These are phyloP conservation scores for Benitochromis conjunctus DNA, from an alignment of 2,113 vertebrate genomes.

Conservation along the genomic window DNA sequence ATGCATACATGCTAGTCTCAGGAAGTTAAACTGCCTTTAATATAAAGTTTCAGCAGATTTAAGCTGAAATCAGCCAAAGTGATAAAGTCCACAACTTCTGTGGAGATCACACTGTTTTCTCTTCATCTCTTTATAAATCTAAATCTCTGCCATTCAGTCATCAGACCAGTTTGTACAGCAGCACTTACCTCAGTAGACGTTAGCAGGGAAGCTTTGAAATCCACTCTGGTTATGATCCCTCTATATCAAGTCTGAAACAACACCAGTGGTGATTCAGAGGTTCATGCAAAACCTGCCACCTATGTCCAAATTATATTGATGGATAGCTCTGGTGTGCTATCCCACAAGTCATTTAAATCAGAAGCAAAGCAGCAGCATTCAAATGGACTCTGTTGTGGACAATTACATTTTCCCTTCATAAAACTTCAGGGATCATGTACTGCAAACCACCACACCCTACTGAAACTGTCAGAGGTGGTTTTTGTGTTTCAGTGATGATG, in stretches of 20 bases:
- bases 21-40: background rate
- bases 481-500: background rate
- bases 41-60: background rate
- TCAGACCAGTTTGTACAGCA: background rate
- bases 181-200: background rate
- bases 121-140: background rate
- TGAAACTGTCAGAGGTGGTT: background rate
- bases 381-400: background rate
- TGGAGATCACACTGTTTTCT: background rate
- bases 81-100: background rate
- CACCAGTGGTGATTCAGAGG: background rate
- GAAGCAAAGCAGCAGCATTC: background rate
- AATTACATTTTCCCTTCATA: background rate
- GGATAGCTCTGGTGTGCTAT: background rate
- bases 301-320: background rate
- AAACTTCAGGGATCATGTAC: background rate
- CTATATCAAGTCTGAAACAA: background rate
- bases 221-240: background rate
- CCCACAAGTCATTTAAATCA: background rate
- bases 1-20: background rate
- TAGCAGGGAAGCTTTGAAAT: background rate
- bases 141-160: background rate
- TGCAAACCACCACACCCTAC: background rate
- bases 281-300: background rate
- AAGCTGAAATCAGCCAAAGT: background rate